Evolutionary conservation across 1,140 invertebrate species (phyloP).

Genomic region (Panulirus ornatus): DNA sequence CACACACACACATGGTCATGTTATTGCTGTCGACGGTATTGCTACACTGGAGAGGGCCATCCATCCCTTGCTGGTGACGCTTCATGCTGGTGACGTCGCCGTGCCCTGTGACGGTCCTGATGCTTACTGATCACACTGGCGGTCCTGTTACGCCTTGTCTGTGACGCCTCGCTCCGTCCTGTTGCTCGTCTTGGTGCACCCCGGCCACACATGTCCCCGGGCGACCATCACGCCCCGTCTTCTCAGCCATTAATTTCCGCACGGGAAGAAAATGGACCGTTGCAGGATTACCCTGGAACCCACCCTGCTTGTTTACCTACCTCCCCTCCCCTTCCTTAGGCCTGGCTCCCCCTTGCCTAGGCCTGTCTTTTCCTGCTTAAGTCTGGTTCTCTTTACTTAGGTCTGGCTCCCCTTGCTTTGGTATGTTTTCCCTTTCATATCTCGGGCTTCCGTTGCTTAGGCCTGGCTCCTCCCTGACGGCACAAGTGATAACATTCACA

Average conservation of each 20-base stretch:
- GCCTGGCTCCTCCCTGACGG: too few species aligned
- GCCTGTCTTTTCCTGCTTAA: not conserved
- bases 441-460: too few species aligned
- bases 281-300: constrained; percentile 28
- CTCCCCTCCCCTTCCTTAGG: not conserved
- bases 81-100: not conserved
- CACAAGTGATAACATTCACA: too few species aligned
- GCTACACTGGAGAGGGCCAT: too few species aligned
- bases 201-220: constrained; percentile 50
- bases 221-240: constrained; percentile 55
- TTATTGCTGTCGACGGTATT: too few species aligned
- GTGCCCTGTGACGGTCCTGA: not conserved
- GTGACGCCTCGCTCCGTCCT: not conserved
- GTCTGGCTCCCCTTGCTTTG: not conserved
- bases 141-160: too few species aligned
- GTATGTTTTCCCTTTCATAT: too few species aligned
- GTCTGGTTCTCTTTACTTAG: not conserved
- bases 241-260: constrained; percentile 56
- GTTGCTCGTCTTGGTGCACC: not conserved
- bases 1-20: too few species aligned
- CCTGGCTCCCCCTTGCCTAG: not conserved
- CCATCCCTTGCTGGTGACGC: too few species aligned
- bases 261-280: constrained; percentile 62
- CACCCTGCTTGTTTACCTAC: constrained; percentile 1
- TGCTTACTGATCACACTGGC: too few species aligned